Base-by-base conservation (phyloP, 2,888 invertebrate species). In the Heliconius hortense region DNA sequence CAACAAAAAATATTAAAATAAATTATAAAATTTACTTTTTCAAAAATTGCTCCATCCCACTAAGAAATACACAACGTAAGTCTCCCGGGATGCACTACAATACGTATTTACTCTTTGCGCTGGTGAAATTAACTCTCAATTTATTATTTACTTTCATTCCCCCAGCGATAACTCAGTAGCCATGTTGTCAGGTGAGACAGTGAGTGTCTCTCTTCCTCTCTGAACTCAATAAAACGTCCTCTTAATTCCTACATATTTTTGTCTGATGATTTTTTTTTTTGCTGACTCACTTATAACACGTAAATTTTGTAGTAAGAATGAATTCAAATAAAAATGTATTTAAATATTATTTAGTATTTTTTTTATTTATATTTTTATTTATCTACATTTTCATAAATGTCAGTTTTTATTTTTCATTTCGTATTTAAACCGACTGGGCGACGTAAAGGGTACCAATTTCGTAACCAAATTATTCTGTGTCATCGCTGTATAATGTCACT, bases 301-400 rank as follows among this genome's bases (percentile, higher is more conserved):
- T n/a, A 64, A 13, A 64, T 39, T 39, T 24, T 21, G n/a, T 24
- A 7, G 13, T 24, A 13, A n/a, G 13, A 48, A 24, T 64, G 1
- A 35, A 35, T 64, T 39, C 13, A 63, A 26, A 60, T 2, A 2
- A 18, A 60, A 26, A 3, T 60, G 4, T 4, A 18, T 28, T 64
- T 21, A 7, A 48, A 21, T 7, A 18, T 18, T 7, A 48, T 18
- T 7, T 48, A 2, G 43, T n/a, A n/a, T n/a, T 63, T 35, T n/a
- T 1, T n/a, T n/a, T 28, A 28, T 28, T 28, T 62, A n/a, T n/a
- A n/a, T n/a, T 31, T 31, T 31, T 18, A 62, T 62, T 7, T 10
- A 5, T 91, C 90, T 91, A 92, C 90, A 91, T 89, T 88, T 88
- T 85, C 86, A 83, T 18, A 18, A 53, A 7, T 21, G 2, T 53